Percentiles rank a stretch among this genome's conserved stretches.
Conservation (phyloP, 64 coral and sea anemone genomes). For the Stichodactyla mertensii region DNA sequence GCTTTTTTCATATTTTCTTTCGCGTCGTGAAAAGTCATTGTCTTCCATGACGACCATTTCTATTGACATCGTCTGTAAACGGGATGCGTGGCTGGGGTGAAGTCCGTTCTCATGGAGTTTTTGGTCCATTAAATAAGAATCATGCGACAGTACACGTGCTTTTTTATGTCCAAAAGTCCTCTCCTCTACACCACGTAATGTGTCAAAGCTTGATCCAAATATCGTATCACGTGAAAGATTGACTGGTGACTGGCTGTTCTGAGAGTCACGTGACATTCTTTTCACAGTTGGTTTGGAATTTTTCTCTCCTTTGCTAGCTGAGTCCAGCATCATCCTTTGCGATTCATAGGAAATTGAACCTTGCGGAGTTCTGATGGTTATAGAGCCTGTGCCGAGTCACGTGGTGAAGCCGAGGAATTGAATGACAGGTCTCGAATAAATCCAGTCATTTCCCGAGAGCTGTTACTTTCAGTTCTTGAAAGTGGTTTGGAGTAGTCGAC, state of each 20-base stretch:
- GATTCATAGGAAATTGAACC: not conserved
- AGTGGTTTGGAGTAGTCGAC: not conserved
- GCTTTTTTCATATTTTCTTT: not conserved
- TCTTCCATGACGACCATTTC: not conserved
- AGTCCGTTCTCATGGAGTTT: not conserved
- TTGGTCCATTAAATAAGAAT: too few species aligned
- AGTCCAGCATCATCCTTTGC: not conserved
- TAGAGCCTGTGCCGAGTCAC: not conserved
- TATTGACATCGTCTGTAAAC: not conserved
- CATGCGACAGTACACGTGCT: too few species aligned
- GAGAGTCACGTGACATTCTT: too few species aligned
- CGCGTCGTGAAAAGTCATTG: not conserved
- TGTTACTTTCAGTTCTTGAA: not conserved
- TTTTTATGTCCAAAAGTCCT: too few species aligned
- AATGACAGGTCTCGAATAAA: not conserved
- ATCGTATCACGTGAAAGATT: too few species aligned
- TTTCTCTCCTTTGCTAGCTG: not conserved
- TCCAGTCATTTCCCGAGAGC: not conserved
- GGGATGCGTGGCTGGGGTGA: not conserved
- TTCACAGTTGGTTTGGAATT: not conserved
- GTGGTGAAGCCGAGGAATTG: not conserved
- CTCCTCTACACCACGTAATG: too few species aligned
- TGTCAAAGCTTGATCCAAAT: too few species aligned
- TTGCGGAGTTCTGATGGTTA: not conserved
- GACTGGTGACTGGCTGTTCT: too few species aligned